Percentiles rank a stretch among this genome's conserved stretches.
phyloP scores from a whole-genome alignment of 2,797 vertebrate genomes.

The Australoheros facetus region DNA sequence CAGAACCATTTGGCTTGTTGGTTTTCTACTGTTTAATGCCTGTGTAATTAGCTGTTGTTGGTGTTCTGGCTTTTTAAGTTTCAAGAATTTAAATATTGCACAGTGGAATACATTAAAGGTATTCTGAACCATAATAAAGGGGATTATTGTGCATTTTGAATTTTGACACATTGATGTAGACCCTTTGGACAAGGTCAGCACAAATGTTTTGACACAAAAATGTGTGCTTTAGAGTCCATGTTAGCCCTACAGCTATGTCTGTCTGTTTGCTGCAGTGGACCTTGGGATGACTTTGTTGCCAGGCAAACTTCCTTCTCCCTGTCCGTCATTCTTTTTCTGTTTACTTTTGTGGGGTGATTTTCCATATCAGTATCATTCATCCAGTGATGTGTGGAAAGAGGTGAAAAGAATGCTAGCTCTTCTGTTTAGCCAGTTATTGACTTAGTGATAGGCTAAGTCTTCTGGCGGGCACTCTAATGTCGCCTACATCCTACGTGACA shows the following conservation, averaged over 20 bases:
- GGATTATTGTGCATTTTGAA: constrained; percentile 31
- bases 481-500: constrained; percentile 75
- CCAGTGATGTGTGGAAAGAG: constrained; percentile 71
- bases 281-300: constrained; percentile 82
- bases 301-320: constrained; percentile 67
- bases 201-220: constrained; percentile 38
- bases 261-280: constrained; percentile 69
- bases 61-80: not conserved
- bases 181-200: constrained; percentile 38
- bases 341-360: constrained; percentile 81
- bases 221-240: constrained; percentile 30
- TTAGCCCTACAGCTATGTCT: constrained; percentile 54
- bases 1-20: not conserved
- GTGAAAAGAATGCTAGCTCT: constrained; percentile 74
- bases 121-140: not conserved
- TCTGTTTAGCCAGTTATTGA: constrained; percentile 82
- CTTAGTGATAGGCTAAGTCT: constrained; percentile 81
- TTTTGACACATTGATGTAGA: constrained; percentile 38
- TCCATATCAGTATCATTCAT: constrained; percentile 80
- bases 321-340: constrained; percentile 74
- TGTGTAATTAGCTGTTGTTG: constrained; percentile 4
- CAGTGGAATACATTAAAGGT: not conserved
- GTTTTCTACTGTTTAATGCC: constrained; percentile 13
- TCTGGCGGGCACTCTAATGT: constrained; percentile 76
- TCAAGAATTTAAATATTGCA: not conserved